A percentile compares a stretch with the other conserved stretches of the same genome.
Evolutionary conservation across 2,888 invertebrate genomes (phyloP).

Genomic region (Drosophila mettleri): DNA sequence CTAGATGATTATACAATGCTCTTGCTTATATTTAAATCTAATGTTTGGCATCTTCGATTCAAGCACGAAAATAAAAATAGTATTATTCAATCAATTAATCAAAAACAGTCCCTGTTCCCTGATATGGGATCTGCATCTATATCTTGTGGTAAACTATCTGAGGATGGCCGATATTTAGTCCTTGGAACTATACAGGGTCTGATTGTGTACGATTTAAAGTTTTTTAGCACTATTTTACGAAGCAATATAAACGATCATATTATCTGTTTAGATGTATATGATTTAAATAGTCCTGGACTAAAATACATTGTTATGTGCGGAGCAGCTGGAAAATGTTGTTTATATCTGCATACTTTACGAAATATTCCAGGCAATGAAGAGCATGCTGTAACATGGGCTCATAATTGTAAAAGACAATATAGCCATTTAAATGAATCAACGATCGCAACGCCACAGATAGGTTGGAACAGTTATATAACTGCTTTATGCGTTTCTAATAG

Average conservation of each 20-base stretch:
- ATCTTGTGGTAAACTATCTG: constrained; percentile 80
- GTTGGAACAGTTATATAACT: constrained; percentile 61
- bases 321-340: constrained; percentile 67
- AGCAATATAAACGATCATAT: constrained; percentile 83
- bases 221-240: constrained; percentile 69
- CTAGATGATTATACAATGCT: constrained; percentile 34
- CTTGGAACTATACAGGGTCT: constrained; percentile 83
- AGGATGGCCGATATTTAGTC: constrained; percentile 78
- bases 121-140: constrained; percentile 47
- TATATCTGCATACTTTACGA: constrained; percentile 82
- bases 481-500: constrained; percentile 52
- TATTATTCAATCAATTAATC: background rate
- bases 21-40: constrained; percentile 66
- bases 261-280: constrained; percentile 82
- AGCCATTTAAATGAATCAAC: constrained; percentile 53
- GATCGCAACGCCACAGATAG: constrained; percentile 54
- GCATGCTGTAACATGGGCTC: constrained; percentile 74
- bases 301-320: constrained; percentile 83
- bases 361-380: constrained; percentile 23
- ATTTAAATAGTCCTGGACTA: constrained; percentile 70
- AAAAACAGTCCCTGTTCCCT: constrained; percentile 47
- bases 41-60: constrained; percentile 67
- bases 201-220: constrained; percentile 76
- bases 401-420: constrained; percentile 54
- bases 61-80: constrained; percentile 37